Base-by-base conservation (phyloP, 2,888 invertebrate species). In the Eumacrocentrus americanus region DNA sequence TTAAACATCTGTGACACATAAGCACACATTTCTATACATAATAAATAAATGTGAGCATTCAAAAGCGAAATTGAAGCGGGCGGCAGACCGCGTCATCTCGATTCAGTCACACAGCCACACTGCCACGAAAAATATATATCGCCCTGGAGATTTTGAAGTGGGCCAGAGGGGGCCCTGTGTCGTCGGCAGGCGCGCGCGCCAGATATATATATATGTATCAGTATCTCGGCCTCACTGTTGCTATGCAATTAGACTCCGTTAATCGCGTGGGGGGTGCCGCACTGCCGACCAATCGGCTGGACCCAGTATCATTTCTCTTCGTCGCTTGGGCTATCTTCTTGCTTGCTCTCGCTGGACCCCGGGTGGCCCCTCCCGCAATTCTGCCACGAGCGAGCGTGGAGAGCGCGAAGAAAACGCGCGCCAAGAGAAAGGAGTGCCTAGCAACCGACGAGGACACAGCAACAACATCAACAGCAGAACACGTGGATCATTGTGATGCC, bases 211-310 rank as follows among this genome's bases (percentile, higher is more conserved):
- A 74, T 78, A 75, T 75, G 74, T 78, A 77, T 77, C 76, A 77
- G 77, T 78, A 77, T 77, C 76, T 74, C 72, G 70, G 74, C 67
- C 73, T n/a, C 74, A 71, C 78, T 78, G 78, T 78, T 78, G 78
- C 78, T 72, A 78, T 78, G 78, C 78, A 77, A 78, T 78, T 77
- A 78, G 76, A 77, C 74, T 71, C 76, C 75, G 77, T 78, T 76
- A 77, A 78, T 78, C 77, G 76, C 71, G 62, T 56, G 62, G 61
- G 51, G 62, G 66, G 67, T n/a, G n/a, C n/a, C 69, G 68, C 66
- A 37, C 60, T 47, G 57, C 35, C 53, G 44, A 50, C 57, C 58
- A 58, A 44, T 61, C 57, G 37, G 44, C 61, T 38, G 57, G 58
- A 58, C 53, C 47, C 25, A 40, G 37, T 42, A 20, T 53, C 52